Evolutionary conservation across 1,140 invertebrate species (phyloP), one percentile per base, ranked within the genome.

Genomic region (Nomia melanderi): DNA sequence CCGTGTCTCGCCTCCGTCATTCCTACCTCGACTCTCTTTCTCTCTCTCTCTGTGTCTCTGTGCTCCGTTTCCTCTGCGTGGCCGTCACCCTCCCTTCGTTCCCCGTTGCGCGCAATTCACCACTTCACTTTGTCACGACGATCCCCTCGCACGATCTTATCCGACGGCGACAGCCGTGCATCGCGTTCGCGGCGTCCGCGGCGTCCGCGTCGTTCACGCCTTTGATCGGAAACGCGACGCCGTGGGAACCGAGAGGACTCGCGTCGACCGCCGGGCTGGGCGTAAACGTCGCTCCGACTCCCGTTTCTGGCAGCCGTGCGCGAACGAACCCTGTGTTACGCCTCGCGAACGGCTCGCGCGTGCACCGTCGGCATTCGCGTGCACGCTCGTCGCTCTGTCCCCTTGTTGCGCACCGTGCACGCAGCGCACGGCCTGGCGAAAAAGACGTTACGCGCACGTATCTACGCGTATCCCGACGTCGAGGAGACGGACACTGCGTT

Each of bases 71-170:
- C 53, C 27, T 27, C 36, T 39, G 8, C 36, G 36, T 8, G 3
- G 41, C 17, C 17, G 41, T 44, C 41, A n/a, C 20, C 41, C 14
- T 44, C 41, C 41, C 8, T 39, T 39, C 36, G 41, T 41, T 41
- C 31, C 41, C 47, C 47, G 17, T 41, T 39, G 47, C 71, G n/a
- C 56, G 17, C 64, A 44, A 57, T 75, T 71, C 36, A 12, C 63
- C 57, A 60, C 77, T 77, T 83, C 66, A 64, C 81, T 73, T 36
- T 41, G 41, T 79, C 66, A 66, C 70, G 29, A 66, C 64, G 29
- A 78, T 39, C 60, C 53, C 44, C 56, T 66, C 25, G 65, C 36
- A 44, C 64, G 65, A 60, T 12, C 39, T 36, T 36, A 33, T 23
- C 71, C 53, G 82, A n/a, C n/a, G 64, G 31, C 23, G 50, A 69